Evolutionary conservation across 2,888 invertebrate species (phyloP), one percentile per base, ranked within the genome.

Genomic region (Chironomus riparius): DNA sequence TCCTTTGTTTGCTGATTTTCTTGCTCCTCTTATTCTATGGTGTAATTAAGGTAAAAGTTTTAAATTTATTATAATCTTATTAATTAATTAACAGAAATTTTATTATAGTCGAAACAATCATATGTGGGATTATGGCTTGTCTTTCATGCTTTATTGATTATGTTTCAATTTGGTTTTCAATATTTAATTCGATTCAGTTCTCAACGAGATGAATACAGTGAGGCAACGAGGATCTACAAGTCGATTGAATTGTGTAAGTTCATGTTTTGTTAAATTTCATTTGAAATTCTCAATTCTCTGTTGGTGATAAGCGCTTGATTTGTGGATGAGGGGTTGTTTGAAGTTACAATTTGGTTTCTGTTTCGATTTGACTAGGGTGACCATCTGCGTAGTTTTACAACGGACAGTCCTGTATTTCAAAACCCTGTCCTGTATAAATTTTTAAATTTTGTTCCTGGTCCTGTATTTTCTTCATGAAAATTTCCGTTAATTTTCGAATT

Each of bases 61-160:
- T 65, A 21, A 21, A 28, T 68, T 28, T 15, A 28, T 68, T 68
- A 21, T 12, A 24, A 13, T 68, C 28, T 28, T 4, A 3, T 47
- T 50, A 71, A 56, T 62, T 28, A 62, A 72, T 50, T 2, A 15
- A 56, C n/a, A 15, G n/a, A 56, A 56, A 56, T 15, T 56, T 50
- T 28, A 38, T 38, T 13, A 62, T 62, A 72, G 72, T 22, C 28
- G 18, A 56, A 62, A 13, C 72, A 72, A 38, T 72, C 61, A 15
- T 62, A 15, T 15, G 18, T 72, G 24, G 72, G 72, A 5, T 15
- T 72, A 4, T 72, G 72, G 72, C 72, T 72, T 12, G 72, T 72
- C 10, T 12, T 61, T 62, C 72, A 72, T 38, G 18, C 21, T 18
- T 21, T 72, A 38, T 38, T 72, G 7, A 50, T 72, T 3, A 12